Evolutionary conservation across 2,797 vertebrate genomes (phyloP).

Genomic region (Margarornis squamiger): DNA sequence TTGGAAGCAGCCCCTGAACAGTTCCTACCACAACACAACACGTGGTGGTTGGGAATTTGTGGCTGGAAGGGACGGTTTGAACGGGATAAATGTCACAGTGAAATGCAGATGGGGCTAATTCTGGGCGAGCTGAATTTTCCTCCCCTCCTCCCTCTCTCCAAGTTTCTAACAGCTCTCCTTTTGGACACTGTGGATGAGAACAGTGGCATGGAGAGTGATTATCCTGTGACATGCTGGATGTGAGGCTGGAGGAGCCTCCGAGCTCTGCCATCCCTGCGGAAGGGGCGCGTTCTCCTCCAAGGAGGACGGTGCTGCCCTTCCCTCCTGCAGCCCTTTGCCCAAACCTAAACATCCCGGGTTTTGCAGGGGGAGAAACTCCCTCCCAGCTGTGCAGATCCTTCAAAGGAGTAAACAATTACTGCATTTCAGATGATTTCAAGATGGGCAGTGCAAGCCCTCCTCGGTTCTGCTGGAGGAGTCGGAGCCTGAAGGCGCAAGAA

Average conservation of each 20-base stretch:
- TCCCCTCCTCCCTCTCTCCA: background rate
- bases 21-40: background rate
- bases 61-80: background rate
- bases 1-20: rapidly evolving
- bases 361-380: background rate
- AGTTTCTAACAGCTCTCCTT: background rate
- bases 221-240: background rate
- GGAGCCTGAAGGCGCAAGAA: background rate
- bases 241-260: background rate
- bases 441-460: background rate
- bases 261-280: background rate
- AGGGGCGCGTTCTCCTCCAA: rapidly evolving
- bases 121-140: background rate
- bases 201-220: background rate
- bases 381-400: background rate
- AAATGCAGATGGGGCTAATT: background rate
- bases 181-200: background rate
- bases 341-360: background rate
- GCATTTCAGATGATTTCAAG: background rate
- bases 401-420: background rate
- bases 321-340: background rate
- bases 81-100: background rate
- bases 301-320: background rate
- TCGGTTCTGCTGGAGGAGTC: background rate
- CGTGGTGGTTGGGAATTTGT: background rate